phyloP scores from a whole-genome alignment of 2,797 vertebrate genomes.

The Philypnodon macrostomus region DNA sequence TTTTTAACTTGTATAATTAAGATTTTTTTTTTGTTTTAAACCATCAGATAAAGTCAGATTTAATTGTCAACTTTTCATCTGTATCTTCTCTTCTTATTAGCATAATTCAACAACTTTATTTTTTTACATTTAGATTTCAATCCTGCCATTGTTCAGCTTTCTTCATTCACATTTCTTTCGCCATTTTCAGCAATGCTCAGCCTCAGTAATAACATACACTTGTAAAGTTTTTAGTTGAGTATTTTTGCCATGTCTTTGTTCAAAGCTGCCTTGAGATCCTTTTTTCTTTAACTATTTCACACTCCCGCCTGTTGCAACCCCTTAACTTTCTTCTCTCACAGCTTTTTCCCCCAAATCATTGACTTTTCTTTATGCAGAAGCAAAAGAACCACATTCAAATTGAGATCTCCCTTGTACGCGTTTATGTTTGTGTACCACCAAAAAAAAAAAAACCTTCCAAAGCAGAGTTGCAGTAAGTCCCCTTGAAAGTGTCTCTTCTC shows the following conservation, averaged over 20 bases:
- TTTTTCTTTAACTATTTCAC: not conserved
- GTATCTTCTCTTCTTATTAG: too few species aligned
- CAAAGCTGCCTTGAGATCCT: too few species aligned
- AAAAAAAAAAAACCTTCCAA: slow-evolving; percentile 67
- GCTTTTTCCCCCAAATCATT: slow-evolving; percentile 13
- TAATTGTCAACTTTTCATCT: too few species aligned
- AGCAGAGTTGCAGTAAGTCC: slow-evolving; percentile 72
- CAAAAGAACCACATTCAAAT: slow-evolving; percentile 60
- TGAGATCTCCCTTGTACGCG: slow-evolving; percentile 64
- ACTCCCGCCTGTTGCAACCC: slow-evolving; percentile 35
- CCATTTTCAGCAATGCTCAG: too few species aligned
- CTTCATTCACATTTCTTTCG: too few species aligned
- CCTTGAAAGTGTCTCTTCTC: slow-evolving; percentile 78
- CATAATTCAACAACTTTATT: too few species aligned
- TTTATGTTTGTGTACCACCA: slow-evolving; percentile 76
- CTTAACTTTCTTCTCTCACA: slow-evolving; percentile 32
- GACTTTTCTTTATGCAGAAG: slow-evolving; percentile 25
- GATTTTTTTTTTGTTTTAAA: slow-evolving; percentile 12
- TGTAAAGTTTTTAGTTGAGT: too few species aligned
- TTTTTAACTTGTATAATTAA: slow-evolving; percentile 48
- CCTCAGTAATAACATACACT: too few species aligned
- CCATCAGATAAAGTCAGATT: too few species aligned
- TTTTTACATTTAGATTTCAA: too few species aligned
- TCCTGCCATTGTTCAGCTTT: too few species aligned
- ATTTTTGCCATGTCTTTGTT: too few species aligned